phyloP scores from a whole-genome alignment of 2,888 invertebrate genomes.

The Euproctis similis region DNA sequence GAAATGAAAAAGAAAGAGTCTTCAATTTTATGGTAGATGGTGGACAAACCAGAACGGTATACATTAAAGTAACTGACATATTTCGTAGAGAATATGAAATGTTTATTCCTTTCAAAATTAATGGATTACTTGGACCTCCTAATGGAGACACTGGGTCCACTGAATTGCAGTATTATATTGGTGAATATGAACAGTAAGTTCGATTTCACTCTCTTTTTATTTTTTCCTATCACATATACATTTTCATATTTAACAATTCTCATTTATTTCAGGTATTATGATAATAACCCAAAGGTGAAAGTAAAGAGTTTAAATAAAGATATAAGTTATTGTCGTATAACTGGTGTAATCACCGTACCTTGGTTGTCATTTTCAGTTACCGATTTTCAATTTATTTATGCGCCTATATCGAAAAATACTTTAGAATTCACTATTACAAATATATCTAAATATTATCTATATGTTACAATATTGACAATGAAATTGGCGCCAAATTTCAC shows the following conservation, averaged over 20 bases:
- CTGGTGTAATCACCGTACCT: constrained; percentile 58
- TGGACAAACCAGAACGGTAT: constrained; percentile 53
- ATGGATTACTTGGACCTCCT: constrained; percentile 76
- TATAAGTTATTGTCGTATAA: constrained; percentile 52
- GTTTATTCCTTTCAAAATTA: constrained; percentile 75
- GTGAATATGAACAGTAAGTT: constrained; percentile 45
- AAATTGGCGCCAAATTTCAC: constrained; percentile 53
- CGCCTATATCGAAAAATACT: constrained; percentile 27
- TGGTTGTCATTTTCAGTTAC: constrained; percentile 56
- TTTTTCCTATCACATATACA: background rate
- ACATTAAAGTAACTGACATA: constrained; percentile 50
- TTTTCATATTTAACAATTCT: background rate
- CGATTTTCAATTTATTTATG: constrained; percentile 52
- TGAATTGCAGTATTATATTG: constrained; percentile 49
- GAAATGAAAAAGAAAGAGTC: constrained; percentile 52
- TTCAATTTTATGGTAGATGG: constrained; percentile 45
- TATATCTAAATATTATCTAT: constrained; percentile 51
- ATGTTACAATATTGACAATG: constrained; percentile 43
- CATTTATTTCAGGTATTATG: constrained; percentile 43
- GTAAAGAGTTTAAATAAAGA: constrained; percentile 49
- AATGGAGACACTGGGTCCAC: constrained; percentile 34
- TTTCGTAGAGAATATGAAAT: constrained; percentile 72
- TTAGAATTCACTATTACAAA: constrained; percentile 58
- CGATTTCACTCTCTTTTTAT: background rate
- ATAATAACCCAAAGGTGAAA: constrained; percentile 54